A percentile compares a stretch with the other conserved stretches of the same genome.
Evolutionary conservation across 1,140 invertebrate genomes (phyloP).

Genomic region (Thaumatotibia leucotreta): DNA sequence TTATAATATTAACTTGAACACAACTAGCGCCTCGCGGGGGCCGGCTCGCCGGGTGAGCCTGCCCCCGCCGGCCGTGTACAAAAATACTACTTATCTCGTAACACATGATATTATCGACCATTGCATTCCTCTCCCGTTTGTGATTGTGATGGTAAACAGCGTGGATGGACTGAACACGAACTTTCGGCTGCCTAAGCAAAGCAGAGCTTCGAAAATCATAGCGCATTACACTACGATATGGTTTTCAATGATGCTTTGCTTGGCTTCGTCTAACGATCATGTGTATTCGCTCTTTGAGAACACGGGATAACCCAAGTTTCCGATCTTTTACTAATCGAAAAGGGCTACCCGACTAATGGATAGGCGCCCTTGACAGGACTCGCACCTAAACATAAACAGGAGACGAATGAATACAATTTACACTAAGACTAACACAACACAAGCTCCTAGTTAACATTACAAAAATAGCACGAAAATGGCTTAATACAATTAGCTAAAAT

Average conservation of each 20-base stretch:
- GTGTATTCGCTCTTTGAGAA: background rate
- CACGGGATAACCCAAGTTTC: background rate
- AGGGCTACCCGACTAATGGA: background rate
- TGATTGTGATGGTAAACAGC: background rate
- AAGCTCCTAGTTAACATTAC: constrained; percentile 66
- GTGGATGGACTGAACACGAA: background rate
- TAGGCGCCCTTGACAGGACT: background rate
- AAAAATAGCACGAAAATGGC: constrained; percentile 70
- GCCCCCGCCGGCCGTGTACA: constrained; percentile 35
- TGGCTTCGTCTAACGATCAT: background rate
- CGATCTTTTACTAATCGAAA: background rate
- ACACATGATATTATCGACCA: constrained; percentile 40
- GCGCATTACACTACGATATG: background rate
- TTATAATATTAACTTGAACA: constrained; percentile 50
- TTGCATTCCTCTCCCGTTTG: constrained; percentile 37
- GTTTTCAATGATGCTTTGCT: background rate
- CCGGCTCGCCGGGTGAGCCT: constrained; percentile 16
- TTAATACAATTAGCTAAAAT: constrained; percentile 61
- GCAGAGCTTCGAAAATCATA: background rate
- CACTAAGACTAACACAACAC: constrained; percentile 68
- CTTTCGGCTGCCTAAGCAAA: background rate
- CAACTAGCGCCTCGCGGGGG: constrained; percentile 17
- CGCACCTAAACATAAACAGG: constrained; percentile 23
- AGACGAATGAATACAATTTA: constrained; percentile 40
- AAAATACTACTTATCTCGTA: constrained; percentile 53